Percentiles rank a stretch among this genome's conserved stretches.
These are phyloP conservation scores for Donacobius atricapilla DNA, from an alignment of 2,113 vertebrate species.

Conservation along the genomic window DNA sequence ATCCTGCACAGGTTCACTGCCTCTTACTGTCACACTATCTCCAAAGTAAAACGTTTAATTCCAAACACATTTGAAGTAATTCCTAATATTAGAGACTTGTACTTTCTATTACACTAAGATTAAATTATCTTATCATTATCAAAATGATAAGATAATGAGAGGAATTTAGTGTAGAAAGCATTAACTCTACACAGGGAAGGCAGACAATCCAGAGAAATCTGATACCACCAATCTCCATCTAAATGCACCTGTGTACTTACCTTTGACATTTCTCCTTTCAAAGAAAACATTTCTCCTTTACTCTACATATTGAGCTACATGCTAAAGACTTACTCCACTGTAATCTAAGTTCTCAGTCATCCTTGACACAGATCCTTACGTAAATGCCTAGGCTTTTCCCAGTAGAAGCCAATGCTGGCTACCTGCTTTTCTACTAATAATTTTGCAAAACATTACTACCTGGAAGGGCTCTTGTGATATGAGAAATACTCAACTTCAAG, in stretches of 20 bases:
- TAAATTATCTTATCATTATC: no score
- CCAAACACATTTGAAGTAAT: background rate
- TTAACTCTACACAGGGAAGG: background rate
- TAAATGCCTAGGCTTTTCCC: background rate
- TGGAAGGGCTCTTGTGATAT: background rate
- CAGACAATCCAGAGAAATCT: background rate
- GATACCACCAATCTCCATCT: background rate
- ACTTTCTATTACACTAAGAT: background rate
- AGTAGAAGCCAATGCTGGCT: background rate
- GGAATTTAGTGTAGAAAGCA: background rate
- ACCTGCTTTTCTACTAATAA: background rate
- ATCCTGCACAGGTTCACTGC: background rate
- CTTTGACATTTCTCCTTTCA: background rate
- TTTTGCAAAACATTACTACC: background rate
- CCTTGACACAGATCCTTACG: background rate
- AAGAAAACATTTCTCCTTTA: background rate
- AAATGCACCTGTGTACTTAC: background rate
- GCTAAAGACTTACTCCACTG: background rate
- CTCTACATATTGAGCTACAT: background rate
- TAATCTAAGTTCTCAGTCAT: background rate
- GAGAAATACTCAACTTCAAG: background rate
- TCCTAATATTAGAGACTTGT: background rate
- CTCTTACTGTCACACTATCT: background rate
- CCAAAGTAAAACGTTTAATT: background rate
- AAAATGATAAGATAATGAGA: no score